phyloP scores from a whole-genome alignment of 2,888 invertebrate species.

The Oxycera nigricornis region DNA sequence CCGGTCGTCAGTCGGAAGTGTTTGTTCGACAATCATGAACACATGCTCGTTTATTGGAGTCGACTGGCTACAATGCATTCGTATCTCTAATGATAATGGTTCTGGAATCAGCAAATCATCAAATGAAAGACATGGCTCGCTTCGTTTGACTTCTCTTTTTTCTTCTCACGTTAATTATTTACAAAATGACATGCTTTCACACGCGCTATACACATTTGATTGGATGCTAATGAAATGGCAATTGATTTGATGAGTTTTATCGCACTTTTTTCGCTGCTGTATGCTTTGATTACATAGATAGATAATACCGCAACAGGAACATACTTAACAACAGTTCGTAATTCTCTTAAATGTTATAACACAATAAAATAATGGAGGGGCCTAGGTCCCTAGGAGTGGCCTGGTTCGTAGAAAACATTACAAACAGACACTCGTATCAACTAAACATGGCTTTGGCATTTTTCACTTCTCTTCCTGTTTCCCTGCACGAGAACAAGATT shows the following conservation, averaged over 20 bases:
- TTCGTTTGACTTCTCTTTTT: too few species aligned
- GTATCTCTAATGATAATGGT: too few species aligned
- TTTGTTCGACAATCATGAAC: too few species aligned
- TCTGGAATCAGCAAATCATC: too few species aligned
- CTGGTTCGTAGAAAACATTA: neutral
- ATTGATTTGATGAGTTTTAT: slow-evolving; percentile 5
- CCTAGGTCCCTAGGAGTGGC: neutral
- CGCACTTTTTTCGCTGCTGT: neutral
- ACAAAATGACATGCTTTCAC: slow-evolving; percentile 20
- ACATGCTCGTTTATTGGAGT: too few species aligned
- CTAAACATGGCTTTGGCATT: slow-evolving; percentile 47
- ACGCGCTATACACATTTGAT: neutral
- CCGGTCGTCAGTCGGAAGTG: too few species aligned
- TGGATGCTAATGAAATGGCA: slow-evolving; percentile 29
- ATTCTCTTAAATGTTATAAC: slow-evolving; percentile 21
- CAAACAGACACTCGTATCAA: slow-evolving; percentile 15
- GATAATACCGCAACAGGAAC: slow-evolving; percentile 36
- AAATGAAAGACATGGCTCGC: too few species aligned
- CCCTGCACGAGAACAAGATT: slow-evolving; percentile 17
- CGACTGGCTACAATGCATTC: too few species aligned
- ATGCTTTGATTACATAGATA: neutral
- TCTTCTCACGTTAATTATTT: slow-evolving; percentile 18
- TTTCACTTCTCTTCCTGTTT: slow-evolving; percentile 33
- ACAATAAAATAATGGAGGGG: slow-evolving; percentile 5
- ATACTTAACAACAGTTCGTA: slow-evolving; percentile 27